Base-by-base conservation (phyloP, 2,797 vertebrate genomes). In the Leptodactylus fallax region DNA sequence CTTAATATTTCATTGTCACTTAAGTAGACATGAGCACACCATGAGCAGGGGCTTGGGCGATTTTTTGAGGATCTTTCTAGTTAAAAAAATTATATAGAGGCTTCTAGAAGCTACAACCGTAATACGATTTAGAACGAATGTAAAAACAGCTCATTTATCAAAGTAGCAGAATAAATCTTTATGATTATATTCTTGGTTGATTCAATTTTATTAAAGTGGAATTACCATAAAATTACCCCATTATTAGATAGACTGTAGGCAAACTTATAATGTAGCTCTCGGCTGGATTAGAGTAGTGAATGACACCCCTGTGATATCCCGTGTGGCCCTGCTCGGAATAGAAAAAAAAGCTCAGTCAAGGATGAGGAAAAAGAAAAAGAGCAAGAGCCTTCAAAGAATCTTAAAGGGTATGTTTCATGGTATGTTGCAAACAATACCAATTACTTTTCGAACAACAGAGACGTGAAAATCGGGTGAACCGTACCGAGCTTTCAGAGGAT, bases 1-100 rank as follows among this genome's bases (percentile, higher is more conserved):
- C 87, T 58, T 53, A 83, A 87, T 87, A 83, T 87, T 79, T 79
- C 81, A 79, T 79, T 79, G 63, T 87, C 81, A 69, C 36, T 80
- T 79, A 84, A 79, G 36, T 72, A 79, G 63, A 80, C 27, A 53
- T 16, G n/a, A 51, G 27, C 67, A 55, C 45, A 53, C 61, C 21
- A 27, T 58, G 65, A 79, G 8, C 47, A 17, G 49, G 10, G n/a
- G 78, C 49, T 47, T 56, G 13, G 16, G 16, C n/a, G 69, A 27
- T 69, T 71, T 36, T 74, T 61, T 47, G 49, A 61, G 63, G 10
- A 71, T 56, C 55, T 7, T 74, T 25, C 56, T 77, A 76, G 36
- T 47, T 77, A 63, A 60, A 27, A 63, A n/a, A 51, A 84, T 81
- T 25, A 85, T 61, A 21, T 19, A 51, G 19, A 21, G 36, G 36